Conservation (phyloP, 1,140 invertebrate species). For the Bradysia coprophila region DNA sequence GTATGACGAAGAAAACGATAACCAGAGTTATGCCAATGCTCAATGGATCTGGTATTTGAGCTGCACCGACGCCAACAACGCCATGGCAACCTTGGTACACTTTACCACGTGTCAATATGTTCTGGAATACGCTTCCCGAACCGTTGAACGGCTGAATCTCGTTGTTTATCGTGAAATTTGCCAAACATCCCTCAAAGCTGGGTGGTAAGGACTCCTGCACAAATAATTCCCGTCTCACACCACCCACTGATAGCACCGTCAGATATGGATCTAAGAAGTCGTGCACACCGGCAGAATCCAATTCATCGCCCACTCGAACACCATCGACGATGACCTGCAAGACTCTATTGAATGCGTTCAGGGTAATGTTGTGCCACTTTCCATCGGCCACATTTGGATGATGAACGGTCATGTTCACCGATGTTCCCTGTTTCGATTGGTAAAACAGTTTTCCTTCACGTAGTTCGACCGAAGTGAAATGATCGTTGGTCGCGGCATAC, state of each 20-base stretch:
- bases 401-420: constrained; percentile 61
- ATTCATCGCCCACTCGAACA: constrained; percentile 53
- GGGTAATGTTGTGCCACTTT: constrained; percentile 67
- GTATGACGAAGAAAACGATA: constrained; percentile 82
- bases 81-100: constrained; percentile 46
- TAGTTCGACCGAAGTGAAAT: constrained; percentile 68
- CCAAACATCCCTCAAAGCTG: constrained; percentile 72
- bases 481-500: constrained; percentile 68
- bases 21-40: constrained; percentile 82
- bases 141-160: constrained; percentile 79
- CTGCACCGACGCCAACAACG: constrained; percentile 48
- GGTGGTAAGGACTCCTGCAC: constrained; percentile 26
- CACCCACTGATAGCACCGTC: constrained; percentile 58
- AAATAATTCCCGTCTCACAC: constrained; percentile 35
- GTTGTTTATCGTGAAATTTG: constrained; percentile 75
- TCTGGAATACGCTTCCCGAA: constrained; percentile 57
- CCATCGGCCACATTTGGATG: constrained; percentile 48
- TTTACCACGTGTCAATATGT: constrained; percentile 46
- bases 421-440: constrained; percentile 49
- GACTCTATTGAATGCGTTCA: constrained; percentile 45
- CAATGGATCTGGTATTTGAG: constrained; percentile 63
- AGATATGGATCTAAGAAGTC: constrained; percentile 84
- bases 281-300: constrained; percentile 67
- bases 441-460: constrained; percentile 50
- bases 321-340: constrained; percentile 52